Base-by-base conservation (phyloP, 2,113 vertebrate genomes). In the Pandion haliaetus region DNA sequence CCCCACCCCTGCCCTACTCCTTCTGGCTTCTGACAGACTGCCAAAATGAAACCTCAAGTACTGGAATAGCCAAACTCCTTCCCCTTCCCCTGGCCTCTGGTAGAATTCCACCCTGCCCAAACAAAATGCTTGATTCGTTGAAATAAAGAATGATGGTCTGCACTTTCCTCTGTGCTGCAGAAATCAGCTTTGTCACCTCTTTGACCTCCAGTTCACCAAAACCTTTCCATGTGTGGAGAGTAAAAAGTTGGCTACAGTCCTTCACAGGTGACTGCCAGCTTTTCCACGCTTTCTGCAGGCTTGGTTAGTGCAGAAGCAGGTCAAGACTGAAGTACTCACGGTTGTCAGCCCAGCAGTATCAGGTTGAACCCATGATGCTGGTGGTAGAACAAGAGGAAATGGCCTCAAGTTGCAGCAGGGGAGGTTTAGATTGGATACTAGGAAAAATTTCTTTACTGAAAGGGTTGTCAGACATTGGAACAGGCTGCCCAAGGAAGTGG, bases 71-170 rank as follows among this genome's bases (percentile, higher is more conserved):
- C 14, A 31, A n/a, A 40, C 8, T 74, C 40, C 28, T 47, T 73
- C 17, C 15, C 24, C 24, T 76, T 96, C 12, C 20, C 24, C 21
- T 52, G 29, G 17, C 36, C 1, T 2, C 18, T 9, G 18, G 36
- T 82, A 29, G 17, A 78, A 78, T 11, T 54, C 50, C 14, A 10
- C 23, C 20, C 38, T 58, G 18, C 20, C 72, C 81, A 38, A 59
- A 67, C 2, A 0, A 72, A 72, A 38, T 12, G 2, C 34, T 58
- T 24, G 25, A 38, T 50, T 81, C 7, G 0, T 14, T 82, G 69
- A 58, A 93, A 40, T 70, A 44, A 81, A 32, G 19, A 59, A 23
- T 3, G 28, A 40, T 17, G 31, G 13, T 52, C 40, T 61, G 52
- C 9, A 3, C 74, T 90, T 82, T 47, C 55, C n/a, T 66, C 50